Evolutionary conservation across 2,113 vertebrate species (phyloP), one percentile per base, ranked within the genome.

Genomic region (Apistogramma diplotaenia): DNA sequence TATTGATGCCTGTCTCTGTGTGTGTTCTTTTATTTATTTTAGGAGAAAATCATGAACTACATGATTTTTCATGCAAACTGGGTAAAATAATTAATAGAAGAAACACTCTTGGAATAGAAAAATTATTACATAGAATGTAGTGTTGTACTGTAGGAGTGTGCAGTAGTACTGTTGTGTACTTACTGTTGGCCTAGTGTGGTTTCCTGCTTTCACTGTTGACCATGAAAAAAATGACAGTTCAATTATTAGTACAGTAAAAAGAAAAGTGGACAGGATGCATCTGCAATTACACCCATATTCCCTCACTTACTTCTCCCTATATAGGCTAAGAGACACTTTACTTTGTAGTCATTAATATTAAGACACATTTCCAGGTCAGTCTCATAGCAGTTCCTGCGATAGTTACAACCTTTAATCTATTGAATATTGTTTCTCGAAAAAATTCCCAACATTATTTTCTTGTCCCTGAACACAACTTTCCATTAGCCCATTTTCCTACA

Each of bases 1-100:
- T 82, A 85, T 84, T 79, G 77, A 84, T 61, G 13, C 54, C 59
- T 21, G 1, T 76, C 49, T 58, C 35, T 57, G n/a, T 9, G 53
- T 21, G 4, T 57, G n/a, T 37, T 57, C 40, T 70, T 59, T 67
- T 2, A 27, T 70, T 70, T 40, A 31, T 70, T n/a, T 70, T 70
- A 27, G 43, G 65, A 51, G 18, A 18, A 70, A 51, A 51, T 70
- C 23, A n/a, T 70, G 18, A 70, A 51, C 43, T 70, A 13, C 43
- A 8, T 1, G 25, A 11, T 51, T 70, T 70, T 70, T 70, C 25
- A 13, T 70, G 25, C n/a, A 70, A 70, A 70, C 43, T 70, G 25
- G 43, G 65, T 70, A 67, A 67, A 67, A 67, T 67, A 70, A 29
- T 67, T 43, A 12, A 9, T 35, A 35, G 33, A 65, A 4, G 25